Conservation (phyloP, 2,797 vertebrate species). For the Adrianichthys oophorus region DNA sequence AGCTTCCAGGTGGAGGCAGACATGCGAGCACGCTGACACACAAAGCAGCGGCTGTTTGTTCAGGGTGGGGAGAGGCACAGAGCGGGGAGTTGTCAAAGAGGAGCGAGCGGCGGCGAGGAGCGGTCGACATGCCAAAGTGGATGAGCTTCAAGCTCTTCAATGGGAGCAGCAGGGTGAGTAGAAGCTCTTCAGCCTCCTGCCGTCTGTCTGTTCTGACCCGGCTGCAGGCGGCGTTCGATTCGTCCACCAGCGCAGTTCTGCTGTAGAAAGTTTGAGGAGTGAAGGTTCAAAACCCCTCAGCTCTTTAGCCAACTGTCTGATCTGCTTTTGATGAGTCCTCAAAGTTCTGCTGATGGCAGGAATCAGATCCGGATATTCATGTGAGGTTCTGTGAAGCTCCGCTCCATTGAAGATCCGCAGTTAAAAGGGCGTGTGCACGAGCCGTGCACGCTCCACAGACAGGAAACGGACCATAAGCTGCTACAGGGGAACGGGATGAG, state of each 20-base stretch:
- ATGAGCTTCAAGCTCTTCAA: conserved; percentile 82
- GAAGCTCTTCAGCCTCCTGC: neutral
- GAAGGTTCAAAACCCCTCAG: too few species aligned
- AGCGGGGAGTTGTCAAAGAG: conserved; percentile 9
- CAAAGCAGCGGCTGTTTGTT: conserved; percentile 59
- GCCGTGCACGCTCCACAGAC: conserved; percentile 25
- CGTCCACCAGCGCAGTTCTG: too few species aligned
- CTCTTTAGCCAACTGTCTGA: too few species aligned
- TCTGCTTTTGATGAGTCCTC: too few species aligned
- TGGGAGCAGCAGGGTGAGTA: conserved; percentile 81
- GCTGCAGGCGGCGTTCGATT: too few species aligned
- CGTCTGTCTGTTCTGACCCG: neutral
- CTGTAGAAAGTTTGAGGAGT: too few species aligned
- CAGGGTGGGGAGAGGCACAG: conserved; percentile 34
- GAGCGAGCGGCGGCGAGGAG: conserved; percentile 23
- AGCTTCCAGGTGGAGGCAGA: conserved; percentile 38
- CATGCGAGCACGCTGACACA: conserved; percentile 35
- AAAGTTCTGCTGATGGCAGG: too few species aligned
- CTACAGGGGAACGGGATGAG: conserved; percentile 23
- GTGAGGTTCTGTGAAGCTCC: too few species aligned
- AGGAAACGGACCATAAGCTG: conserved; percentile 58
- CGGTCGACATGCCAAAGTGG: conserved; percentile 82
- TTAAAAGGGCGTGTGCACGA: conserved; percentile 26
- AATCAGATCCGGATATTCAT: too few species aligned
- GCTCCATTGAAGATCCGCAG: too few species aligned